phyloP scores from a whole-genome alignment of 2,113 vertebrate genomes.

The Hemiprocne comata region DNA sequence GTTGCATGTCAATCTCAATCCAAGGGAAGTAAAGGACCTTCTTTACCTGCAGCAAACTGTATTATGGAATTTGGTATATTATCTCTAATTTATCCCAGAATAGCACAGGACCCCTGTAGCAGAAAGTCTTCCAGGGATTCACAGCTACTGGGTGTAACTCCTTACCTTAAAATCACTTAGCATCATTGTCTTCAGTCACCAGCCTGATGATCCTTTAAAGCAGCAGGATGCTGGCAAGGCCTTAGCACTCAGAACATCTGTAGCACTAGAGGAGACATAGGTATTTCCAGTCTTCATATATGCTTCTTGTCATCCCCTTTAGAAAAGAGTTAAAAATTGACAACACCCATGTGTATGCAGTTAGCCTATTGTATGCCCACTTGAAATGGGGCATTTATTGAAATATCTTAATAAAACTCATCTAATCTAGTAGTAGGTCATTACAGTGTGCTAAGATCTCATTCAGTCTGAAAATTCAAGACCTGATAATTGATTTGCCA shows the following conservation, averaged over 20 bases:
- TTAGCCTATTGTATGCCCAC: background rate
- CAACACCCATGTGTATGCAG: background rate
- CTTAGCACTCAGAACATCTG: background rate
- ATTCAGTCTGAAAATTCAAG: background rate
- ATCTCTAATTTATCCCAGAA: background rate
- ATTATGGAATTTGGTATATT: background rate
- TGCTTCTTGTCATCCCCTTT: background rate
- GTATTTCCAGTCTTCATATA: background rate
- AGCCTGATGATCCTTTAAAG: background rate
- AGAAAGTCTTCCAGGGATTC: background rate
- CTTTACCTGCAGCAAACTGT: background rate
- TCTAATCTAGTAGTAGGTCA: background rate
- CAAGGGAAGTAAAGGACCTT: background rate
- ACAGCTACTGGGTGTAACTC: background rate
- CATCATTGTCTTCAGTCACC: background rate
- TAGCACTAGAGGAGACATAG: background rate
- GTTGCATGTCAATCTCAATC: background rate
- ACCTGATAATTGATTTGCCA: background rate
- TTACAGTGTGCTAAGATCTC: background rate
- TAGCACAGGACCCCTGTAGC: background rate
- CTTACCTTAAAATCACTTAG: background rate
- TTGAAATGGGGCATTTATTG: background rate
- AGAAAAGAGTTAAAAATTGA: background rate
- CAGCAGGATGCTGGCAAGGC: background rate
- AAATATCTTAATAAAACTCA: background rate